Evolutionary conservation across 2,888 invertebrate genomes (phyloP).

Genomic region (Gandaritis pyraliata): DNA sequence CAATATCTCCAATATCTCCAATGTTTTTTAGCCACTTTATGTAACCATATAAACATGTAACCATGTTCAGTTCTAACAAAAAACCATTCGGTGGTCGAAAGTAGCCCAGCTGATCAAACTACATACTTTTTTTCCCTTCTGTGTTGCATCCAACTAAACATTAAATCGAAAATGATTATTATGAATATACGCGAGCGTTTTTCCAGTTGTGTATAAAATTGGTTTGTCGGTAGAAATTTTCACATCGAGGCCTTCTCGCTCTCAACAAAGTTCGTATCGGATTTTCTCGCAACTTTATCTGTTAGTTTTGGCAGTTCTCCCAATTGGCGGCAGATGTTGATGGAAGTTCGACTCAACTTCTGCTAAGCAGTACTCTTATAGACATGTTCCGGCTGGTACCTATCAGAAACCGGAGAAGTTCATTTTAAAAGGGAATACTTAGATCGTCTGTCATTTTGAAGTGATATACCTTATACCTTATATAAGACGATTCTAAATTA

Average conservation of each 20-base stretch:
- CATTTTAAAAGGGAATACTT: neutral
- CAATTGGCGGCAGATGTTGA: constrained; percentile 70
- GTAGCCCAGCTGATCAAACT: too few relatives aligned
- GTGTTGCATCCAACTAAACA: too few relatives aligned
- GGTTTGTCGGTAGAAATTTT: constrained; percentile 21
- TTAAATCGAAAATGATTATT: neutral
- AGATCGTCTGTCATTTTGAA: too few relatives aligned
- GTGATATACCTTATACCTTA: too few relatives aligned
- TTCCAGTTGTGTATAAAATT: constrained; percentile 16
- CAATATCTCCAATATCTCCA: too few relatives aligned
- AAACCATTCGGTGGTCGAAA: too few relatives aligned
- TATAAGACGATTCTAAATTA: too few relatives aligned
- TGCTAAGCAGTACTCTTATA: constrained; percentile 48
- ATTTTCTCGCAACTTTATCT: constrained; percentile 53
- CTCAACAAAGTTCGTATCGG: constrained; percentile 57
- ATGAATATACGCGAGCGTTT: neutral
- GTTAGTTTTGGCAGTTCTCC: constrained; percentile 68
- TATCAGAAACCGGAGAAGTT: constrained; percentile 5
- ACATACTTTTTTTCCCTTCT: too few relatives aligned
- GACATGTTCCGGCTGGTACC: constrained; percentile 26
- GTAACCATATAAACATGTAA: too few relatives aligned
- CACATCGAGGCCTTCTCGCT: constrained; percentile 34
- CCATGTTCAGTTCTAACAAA: too few relatives aligned
- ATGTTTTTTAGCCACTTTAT: too few relatives aligned
- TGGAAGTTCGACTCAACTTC: constrained; percentile 57